Evolutionary conservation across 2,797 vertebrate genomes (phyloP), one percentile per base, ranked within the genome.

Genomic region (Otus scops): DNA sequence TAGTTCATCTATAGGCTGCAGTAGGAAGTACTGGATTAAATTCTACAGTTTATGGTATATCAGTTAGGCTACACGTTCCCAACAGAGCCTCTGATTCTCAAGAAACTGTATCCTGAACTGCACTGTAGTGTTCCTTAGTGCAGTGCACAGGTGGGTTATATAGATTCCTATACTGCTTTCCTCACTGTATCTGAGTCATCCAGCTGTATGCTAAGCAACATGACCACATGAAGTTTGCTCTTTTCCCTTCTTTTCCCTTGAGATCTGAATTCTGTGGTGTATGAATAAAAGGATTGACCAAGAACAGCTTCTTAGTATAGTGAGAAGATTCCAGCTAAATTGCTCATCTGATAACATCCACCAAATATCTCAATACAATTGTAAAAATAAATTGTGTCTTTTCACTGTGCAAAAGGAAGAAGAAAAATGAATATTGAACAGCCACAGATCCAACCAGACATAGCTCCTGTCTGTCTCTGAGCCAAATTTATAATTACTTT

Each of bases 401-500:
- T 71, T 65, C 73, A 89, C 78, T 48, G 47, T 61, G 91, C 38
- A 59, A 89, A 91, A 91, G 67, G 74, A 81, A 65, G 69, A 86
- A 85, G 63, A 86, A 87, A 90, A 93, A 94, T 78, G 9, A 93
- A 95, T 89, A 93, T n/a, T 91, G 86, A 94, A 81, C 68, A 93
- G 88, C 68, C 30, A 64, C 12, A 2, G 82, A 79, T 24, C 24
- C 79, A 88, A 75, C 18, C 59, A 95, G 54, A 91, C 75, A 59
- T 4, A 92, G 79, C 61, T 89, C 41, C 81, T 89, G 45, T 13
- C 77, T 59, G 53, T 75, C 57, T 93, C 77, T 6, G 16, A 93
- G 96, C 73, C 96, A 96, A 89, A 87, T 65, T 87, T 89, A 73
- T 95, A 95, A 97, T 95, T 91, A 93, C 91, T 93, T 96, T 83